A percentile compares a stretch with the other conserved stretches of the same genome.
phyloP scores from a whole-genome alignment of 2,113 vertebrate species.

The Aix galericulata region DNA sequence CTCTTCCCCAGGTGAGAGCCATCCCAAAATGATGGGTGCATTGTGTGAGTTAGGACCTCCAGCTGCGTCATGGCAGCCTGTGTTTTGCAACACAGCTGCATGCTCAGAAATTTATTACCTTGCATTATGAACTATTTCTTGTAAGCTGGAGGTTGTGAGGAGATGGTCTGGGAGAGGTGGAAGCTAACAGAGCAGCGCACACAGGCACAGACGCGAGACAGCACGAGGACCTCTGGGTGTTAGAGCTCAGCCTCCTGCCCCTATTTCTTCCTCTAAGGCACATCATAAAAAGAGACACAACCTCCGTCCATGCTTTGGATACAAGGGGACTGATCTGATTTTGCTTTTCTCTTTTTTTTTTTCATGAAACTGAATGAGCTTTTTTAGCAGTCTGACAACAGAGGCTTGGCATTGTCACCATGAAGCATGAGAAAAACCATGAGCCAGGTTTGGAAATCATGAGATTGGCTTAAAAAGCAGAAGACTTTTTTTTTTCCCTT shows the following conservation, averaged over 20 bases:
- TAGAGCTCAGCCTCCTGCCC: neutral
- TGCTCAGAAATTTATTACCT: neutral
- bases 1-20: neutral
- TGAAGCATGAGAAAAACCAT: slow-evolving; percentile 43
- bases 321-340: neutral
- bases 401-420: slow-evolving; percentile 44
- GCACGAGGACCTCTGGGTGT: neutral
- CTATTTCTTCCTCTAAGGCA: neutral
- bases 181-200: neutral
- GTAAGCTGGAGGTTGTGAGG: neutral
- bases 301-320: neutral
- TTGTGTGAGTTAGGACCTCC: neutral
- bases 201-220: neutral
- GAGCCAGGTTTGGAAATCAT: slow-evolving; percentile 14
- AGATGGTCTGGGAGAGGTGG: neutral
- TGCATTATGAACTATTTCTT: neutral
- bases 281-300: neutral
- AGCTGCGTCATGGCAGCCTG: neutral
- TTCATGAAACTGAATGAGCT: neutral
- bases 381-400: slow-evolving; percentile 10
- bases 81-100: neutral
- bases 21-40: neutral
- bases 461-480: slow-evolving; percentile 21
- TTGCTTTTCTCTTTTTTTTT: neutral
- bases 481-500: neutral